A percentile compares a stretch with the other conserved stretches of the same genome.
Conservation (phyloP, 2,888 invertebrate species). For the Nowickia ferox region DNA sequence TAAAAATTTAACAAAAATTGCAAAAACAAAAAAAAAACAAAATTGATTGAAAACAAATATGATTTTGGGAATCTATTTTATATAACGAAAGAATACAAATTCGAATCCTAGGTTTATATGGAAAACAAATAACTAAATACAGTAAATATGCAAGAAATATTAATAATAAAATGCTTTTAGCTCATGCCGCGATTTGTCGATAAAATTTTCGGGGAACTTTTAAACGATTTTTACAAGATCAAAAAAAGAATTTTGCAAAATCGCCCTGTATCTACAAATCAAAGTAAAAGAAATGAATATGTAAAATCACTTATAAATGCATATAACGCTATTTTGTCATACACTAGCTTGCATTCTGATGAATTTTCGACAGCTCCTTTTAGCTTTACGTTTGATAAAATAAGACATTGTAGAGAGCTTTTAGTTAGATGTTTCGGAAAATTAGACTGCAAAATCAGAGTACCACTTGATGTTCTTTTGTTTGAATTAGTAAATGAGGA, state of each 20-base stretch:
- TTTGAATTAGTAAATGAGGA: slow-evolving; percentile 25
- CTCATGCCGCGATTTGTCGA: slow-evolving; percentile 18
- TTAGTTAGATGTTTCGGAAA: no score
- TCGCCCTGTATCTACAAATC: slow-evolving; percentile 28
- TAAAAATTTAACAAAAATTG: background rate
- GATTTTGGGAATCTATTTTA: background rate
- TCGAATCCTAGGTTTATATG: background rate
- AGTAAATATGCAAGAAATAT: no score
- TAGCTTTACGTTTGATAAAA: no score
- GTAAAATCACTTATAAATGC: slow-evolving; percentile 21
- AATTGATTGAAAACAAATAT: slow-evolving; percentile 11
- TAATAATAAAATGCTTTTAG: slow-evolving; percentile 18
- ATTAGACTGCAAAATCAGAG: no score
- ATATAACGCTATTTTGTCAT: slow-evolving; percentile 37
- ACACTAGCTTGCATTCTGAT: slow-evolving; percentile 11
- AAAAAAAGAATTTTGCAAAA: no score
- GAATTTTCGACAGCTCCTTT: background rate
- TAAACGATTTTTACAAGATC: slow-evolving; percentile 27
- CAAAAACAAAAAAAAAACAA: background rate
- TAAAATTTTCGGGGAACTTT: slow-evolving; percentile 4
- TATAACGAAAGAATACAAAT: slow-evolving; percentile 8
- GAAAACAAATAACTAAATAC: background rate
- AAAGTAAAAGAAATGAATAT: slow-evolving; percentile 29
- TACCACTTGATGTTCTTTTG: no score
- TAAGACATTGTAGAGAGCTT: no score